A percentile compares a stretch with the other conserved stretches of the same genome.
These are phyloP conservation scores for Cephalopterus ornatus DNA, from an alignment of 2,113 vertebrate species.

Conservation along the genomic window DNA sequence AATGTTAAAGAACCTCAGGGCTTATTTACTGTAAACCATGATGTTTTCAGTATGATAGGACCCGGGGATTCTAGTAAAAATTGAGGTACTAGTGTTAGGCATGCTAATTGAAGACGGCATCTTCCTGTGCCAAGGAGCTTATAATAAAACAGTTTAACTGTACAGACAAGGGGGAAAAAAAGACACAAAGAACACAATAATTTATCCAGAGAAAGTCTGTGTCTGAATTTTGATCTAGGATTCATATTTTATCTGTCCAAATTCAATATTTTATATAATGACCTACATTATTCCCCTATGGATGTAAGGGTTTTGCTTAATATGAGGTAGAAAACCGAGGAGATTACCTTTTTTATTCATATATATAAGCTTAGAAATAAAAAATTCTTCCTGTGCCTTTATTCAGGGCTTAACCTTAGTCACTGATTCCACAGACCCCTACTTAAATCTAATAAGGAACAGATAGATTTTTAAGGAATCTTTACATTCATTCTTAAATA, in stretches of 20 bases:
- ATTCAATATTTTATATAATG: neutral
- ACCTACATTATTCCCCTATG: neutral
- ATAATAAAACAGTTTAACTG: neutral
- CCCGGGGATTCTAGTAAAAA: neutral
- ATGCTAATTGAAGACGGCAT: neutral
- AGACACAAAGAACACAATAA: neutral
- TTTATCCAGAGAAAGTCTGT: neutral
- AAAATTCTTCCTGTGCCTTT: slow-evolving; percentile 8
- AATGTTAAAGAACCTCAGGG: neutral
- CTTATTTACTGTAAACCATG: neutral
- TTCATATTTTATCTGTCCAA: neutral
- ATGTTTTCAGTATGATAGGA: neutral
- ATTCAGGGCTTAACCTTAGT: neutral
- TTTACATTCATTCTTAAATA: neutral
- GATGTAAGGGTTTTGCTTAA: neutral
- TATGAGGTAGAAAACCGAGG: neutral
- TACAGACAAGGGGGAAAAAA: neutral
- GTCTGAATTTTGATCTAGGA: neutral
- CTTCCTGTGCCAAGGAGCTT: neutral
- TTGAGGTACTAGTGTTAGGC: neutral
- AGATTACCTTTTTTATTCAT: neutral
- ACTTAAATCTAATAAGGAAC: neutral
- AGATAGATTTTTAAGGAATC: neutral
- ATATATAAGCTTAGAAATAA: neutral
- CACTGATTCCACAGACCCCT: neutral